Conservation (phyloP, 2,113 vertebrate species). For the Notarius lentiginosus region DNA sequence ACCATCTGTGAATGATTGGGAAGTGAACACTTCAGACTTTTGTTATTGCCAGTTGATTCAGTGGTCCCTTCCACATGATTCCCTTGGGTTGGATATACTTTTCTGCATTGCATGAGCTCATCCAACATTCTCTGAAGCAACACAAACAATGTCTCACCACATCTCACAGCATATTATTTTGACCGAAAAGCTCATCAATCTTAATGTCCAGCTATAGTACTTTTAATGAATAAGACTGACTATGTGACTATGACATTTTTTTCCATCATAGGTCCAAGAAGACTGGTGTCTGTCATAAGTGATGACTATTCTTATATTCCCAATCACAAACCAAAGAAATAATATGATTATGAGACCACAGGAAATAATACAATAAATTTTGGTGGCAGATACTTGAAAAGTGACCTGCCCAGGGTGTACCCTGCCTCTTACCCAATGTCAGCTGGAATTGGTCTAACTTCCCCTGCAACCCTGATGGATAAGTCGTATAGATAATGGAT, state of each 20-base stretch:
- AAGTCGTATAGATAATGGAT: too few relatives aligned
- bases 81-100: neutral
- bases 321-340: neutral
- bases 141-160: neutral
- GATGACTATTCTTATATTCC: neutral
- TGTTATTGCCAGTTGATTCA: neutral
- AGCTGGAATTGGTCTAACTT: too few relatives aligned
- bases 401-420: too few relatives aligned
- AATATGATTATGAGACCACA: neutral
- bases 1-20: neutral
- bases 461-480: too few relatives aligned
- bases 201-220: neutral
- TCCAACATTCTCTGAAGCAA: neutral
- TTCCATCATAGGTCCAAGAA: neutral
- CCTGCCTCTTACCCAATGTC: too few relatives aligned
- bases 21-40: neutral
- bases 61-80: neutral
- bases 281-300: neutral
- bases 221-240: neutral
- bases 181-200: neutral
- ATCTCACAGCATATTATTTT: constrained; percentile 13
- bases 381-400: neutral
- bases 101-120: neutral
- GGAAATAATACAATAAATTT: neutral
- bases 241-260: neutral